These are phyloP conservation scores for Agrochola lychnidis DNA, from an alignment of 2,888 invertebrate genomes.

Conservation along the genomic window DNA sequence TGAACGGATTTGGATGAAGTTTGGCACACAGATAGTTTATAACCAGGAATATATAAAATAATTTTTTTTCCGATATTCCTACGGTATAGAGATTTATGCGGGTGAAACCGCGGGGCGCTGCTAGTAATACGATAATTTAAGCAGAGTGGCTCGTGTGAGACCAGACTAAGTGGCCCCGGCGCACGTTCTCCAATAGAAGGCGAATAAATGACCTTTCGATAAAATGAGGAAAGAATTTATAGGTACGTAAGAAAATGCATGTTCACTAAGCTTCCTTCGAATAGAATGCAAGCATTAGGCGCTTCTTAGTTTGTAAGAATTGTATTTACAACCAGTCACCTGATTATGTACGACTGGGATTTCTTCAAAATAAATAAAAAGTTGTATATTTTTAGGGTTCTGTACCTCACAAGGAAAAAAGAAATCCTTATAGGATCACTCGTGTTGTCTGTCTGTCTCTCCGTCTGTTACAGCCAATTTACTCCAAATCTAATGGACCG, in stretches of 20 bases:
- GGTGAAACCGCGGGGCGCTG: too few relatives aligned
- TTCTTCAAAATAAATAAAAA: neutral
- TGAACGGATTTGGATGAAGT: too few relatives aligned
- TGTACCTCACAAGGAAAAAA: too few relatives aligned
- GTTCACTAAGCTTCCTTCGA: conserved; percentile 69
- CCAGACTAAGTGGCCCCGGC: conserved; percentile 53
- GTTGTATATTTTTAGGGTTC: too few relatives aligned
- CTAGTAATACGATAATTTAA: conserved; percentile 8
- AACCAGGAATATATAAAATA: too few relatives aligned
- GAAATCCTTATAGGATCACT: too few relatives aligned
- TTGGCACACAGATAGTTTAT: too few relatives aligned
- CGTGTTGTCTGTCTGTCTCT: too few relatives aligned
- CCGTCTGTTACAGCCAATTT: too few relatives aligned
- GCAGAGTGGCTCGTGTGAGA: conserved; percentile 58
- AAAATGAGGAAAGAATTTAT: conserved; percentile 85
- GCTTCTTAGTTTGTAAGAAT: conserved; percentile 57
- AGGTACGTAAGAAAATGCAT: conserved; percentile 78
- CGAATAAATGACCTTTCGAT: conserved; percentile 84
- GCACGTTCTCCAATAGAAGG: conserved; percentile 81
- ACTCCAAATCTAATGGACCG: too few relatives aligned
- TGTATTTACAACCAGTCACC: conserved; percentile 50
- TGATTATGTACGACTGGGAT: neutral
- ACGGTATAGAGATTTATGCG: too few relatives aligned
- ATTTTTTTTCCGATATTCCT: too few relatives aligned
- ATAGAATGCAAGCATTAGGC: conserved; percentile 58